Conservation (phyloP, 2,113 vertebrate genomes). For the Apaloderma vittatum region DNA sequence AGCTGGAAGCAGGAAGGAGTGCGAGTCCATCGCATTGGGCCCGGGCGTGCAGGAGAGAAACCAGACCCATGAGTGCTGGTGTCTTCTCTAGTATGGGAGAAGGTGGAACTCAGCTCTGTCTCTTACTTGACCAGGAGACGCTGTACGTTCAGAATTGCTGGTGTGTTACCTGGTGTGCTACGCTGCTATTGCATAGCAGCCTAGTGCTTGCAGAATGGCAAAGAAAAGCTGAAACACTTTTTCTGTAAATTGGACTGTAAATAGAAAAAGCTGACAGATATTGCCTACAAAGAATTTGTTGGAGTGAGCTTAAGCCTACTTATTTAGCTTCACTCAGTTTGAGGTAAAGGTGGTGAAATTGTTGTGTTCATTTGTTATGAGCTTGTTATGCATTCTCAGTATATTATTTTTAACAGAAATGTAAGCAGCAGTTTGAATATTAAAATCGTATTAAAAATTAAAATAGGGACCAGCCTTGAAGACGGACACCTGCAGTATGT, state of each 20-base stretch:
- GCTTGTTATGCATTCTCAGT: background rate
- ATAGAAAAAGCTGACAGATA: background rate
- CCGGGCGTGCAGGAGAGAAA: background rate
- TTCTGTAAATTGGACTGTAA: background rate
- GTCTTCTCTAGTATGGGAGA: background rate
- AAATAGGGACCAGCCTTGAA: background rate
- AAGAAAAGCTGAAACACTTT: background rate
- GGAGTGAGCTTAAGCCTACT: background rate
- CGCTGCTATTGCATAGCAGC: rapidly evolving
- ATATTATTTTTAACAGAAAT: background rate
- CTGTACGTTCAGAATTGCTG: background rate
- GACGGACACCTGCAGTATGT: background rate
- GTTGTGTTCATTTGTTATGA: background rate
- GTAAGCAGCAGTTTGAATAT: background rate
- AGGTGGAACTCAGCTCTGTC: background rate
- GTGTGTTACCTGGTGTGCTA: background rate
- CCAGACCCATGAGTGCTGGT: background rate
- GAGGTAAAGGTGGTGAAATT: background rate
- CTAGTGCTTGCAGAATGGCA: background rate
- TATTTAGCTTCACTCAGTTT: background rate
- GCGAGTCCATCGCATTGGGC: background rate
- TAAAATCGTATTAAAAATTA: background rate
- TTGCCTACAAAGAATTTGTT: background rate
- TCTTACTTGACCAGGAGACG: background rate
- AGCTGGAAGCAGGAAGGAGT: background rate